A percentile compares a stretch with the other conserved stretches of the same genome.
Conservation (phyloP, 64 coral and sea anemone species). For the Pachyseris speciosa region DNA sequence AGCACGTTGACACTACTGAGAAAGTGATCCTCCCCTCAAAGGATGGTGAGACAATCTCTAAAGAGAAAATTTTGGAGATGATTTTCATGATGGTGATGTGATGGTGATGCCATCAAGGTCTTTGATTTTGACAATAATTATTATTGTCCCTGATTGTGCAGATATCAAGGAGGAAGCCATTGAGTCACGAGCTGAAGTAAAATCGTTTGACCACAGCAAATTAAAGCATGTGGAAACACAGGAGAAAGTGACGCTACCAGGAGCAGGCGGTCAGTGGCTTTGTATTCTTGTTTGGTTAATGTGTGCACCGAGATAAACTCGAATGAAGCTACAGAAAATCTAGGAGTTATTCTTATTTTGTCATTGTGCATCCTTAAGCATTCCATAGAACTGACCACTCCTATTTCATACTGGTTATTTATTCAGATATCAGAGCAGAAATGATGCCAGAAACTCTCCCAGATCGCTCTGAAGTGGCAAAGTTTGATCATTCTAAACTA, state of each 20-base stretch:
- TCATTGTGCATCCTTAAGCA: no score
- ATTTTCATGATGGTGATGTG: not conserved
- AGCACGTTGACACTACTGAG: conserved; percentile 81
- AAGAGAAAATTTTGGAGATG: not conserved
- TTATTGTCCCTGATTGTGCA: conserved; percentile 27
- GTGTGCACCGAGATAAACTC: no score
- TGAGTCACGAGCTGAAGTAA: conserved; percentile 82
- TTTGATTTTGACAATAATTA: not conserved
- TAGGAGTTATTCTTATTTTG: no score
- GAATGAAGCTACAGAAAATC: no score
- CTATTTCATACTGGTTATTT: not conserved
- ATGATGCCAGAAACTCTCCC: conserved; percentile 84
- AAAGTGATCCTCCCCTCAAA: conserved; percentile 76
- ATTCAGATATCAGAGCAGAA: conserved; percentile 73
- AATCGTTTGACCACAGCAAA: conserved; percentile 82
- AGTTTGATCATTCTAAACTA: conserved; percentile 63
- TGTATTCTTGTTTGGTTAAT: not conserved
- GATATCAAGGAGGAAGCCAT: conserved; percentile 83
- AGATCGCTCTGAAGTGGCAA: conserved; percentile 73
- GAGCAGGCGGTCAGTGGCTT: conserved; percentile 61
- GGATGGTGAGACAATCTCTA: conserved; percentile 20
- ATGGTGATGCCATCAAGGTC: not conserved
- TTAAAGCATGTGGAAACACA: conserved; percentile 90
- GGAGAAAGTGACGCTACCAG: conserved; percentile 86
- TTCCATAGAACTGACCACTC: not conserved